A percentile compares a stretch with the other conserved stretches of the same genome.
Conservation (phyloP, 2,888 invertebrate species). For the Strigamia transsilvanica region DNA sequence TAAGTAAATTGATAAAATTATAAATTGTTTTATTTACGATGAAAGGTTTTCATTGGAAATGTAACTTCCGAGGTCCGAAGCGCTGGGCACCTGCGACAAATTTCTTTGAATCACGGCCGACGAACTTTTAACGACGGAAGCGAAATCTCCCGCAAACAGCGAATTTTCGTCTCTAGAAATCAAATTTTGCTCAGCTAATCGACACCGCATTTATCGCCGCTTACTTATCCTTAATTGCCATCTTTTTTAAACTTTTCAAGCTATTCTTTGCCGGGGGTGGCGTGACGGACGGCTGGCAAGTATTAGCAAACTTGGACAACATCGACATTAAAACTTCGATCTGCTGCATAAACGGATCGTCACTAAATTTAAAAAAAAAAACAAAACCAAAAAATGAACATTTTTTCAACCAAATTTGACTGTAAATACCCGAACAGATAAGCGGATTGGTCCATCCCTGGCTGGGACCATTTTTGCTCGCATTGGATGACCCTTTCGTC, state of each 20-base stretch:
- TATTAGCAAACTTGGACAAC: constrained; percentile 28
- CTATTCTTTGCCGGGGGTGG: neutral
- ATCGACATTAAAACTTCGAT: constrained; percentile 19
- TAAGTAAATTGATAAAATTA: no score
- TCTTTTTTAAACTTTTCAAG: constrained; percentile 6
- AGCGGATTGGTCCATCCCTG: neutral
- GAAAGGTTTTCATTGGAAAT: neutral
- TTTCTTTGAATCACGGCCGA: constrained; percentile 4
- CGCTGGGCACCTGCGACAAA: neutral
- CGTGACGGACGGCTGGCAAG: neutral
- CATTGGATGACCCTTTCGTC: constrained; percentile 3
- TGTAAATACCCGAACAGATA: constrained; percentile 4
- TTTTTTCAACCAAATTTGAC: neutral
- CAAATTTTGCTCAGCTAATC: neutral
- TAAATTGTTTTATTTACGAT: neutral
- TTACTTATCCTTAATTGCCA: constrained; percentile 25
- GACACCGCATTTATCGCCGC: neutral
- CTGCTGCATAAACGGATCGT: constrained; percentile 34
- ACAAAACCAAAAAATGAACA: no score
- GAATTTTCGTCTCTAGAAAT: neutral
- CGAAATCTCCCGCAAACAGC: neutral
- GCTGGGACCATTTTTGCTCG: constrained; percentile 14
- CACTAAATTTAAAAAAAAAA: constrained; percentile 1
- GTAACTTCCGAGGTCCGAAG: neutral
- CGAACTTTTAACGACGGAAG: neutral